Evolutionary conservation across 2,797 vertebrate genomes (phyloP).

Genomic region (Poecilia gillii): DNA sequence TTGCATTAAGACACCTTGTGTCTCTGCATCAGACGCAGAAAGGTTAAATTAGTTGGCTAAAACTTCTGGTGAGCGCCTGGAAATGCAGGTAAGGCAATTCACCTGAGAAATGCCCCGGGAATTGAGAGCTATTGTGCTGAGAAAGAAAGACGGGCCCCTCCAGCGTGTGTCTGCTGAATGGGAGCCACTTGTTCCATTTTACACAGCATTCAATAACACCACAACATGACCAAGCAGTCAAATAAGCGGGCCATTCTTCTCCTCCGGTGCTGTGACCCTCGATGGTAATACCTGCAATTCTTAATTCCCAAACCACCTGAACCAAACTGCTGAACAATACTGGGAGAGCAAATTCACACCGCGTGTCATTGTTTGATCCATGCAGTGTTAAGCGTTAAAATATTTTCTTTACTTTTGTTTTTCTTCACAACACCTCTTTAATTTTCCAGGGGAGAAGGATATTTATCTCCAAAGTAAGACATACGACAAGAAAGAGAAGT

Average conservation of each 20-base stretch:
- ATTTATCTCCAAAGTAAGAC: background rate
- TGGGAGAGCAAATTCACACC: constrained; percentile 17
- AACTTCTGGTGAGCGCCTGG: constrained; percentile 63
- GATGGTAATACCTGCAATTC: constrained; percentile 65
- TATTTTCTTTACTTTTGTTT: constrained; percentile 49
- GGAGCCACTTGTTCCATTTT: constrained; percentile 80
- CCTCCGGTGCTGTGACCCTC: constrained; percentile 47
- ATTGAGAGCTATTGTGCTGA: constrained; percentile 73
- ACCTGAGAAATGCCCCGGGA: constrained; percentile 82
- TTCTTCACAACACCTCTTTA: constrained; percentile 37
- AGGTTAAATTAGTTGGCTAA: constrained; percentile 45
- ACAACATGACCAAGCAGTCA: constrained; percentile 54
- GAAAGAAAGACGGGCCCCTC: constrained; percentile 68
- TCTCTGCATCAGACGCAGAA: constrained; percentile 33
- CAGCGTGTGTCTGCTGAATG: constrained; percentile 81
- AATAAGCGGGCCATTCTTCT: constrained; percentile 57
- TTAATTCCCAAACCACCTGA: constrained; percentile 32
- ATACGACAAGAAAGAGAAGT: background rate
- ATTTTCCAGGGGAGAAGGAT: constrained; percentile 29
- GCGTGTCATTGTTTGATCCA: constrained; percentile 30
- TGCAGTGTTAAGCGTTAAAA: constrained; percentile 2
- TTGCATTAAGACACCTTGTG: background rate
- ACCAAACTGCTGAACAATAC: constrained; percentile 27
- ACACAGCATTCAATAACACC: constrained; percentile 69
- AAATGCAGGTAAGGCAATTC: constrained; percentile 75